phyloP scores from a whole-genome alignment of 2,113 vertebrate genomes.

The Emydocephalus ijimae region DNA sequence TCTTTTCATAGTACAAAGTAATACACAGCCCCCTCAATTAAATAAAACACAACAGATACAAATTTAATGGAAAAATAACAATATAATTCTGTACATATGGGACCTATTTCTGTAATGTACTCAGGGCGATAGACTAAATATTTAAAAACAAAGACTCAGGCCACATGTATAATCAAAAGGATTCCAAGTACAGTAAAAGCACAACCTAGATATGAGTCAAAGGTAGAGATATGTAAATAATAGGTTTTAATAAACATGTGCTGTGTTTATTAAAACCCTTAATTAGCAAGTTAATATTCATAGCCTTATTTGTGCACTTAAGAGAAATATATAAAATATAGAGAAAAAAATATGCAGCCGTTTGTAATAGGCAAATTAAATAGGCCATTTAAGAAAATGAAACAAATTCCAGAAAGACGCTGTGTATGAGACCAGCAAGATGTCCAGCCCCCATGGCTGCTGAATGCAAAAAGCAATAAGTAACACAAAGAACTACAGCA shows the following conservation, averaged over 20 bases:
- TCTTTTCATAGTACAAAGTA: neutral
- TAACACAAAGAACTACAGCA: conserved; percentile 11
- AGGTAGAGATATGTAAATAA: fast-evolving
- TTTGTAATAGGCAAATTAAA: neutral
- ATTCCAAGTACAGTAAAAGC: neutral
- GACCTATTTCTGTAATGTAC: neutral
- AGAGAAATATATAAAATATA: neutral
- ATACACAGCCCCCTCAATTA: neutral
- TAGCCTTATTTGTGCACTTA: neutral
- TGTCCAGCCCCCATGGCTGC: neutral
- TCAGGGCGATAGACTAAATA: neutral
- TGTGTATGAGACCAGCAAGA: neutral
- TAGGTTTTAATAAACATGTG: neutral
- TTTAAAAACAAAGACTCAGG: neutral
- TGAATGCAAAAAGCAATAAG: neutral
- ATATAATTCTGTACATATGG: neutral
- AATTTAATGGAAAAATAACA: neutral
- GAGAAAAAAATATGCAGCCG: neutral
- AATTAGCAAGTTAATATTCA: neutral
- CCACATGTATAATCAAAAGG: neutral
- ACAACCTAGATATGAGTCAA: neutral
- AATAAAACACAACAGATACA: neutral
- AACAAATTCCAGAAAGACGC: neutral
- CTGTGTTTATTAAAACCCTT: neutral
- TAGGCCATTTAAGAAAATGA: neutral